Evolutionary conservation across 2,113 vertebrate species (phyloP).

Genomic region (Galeopterus variegatus): DNA sequence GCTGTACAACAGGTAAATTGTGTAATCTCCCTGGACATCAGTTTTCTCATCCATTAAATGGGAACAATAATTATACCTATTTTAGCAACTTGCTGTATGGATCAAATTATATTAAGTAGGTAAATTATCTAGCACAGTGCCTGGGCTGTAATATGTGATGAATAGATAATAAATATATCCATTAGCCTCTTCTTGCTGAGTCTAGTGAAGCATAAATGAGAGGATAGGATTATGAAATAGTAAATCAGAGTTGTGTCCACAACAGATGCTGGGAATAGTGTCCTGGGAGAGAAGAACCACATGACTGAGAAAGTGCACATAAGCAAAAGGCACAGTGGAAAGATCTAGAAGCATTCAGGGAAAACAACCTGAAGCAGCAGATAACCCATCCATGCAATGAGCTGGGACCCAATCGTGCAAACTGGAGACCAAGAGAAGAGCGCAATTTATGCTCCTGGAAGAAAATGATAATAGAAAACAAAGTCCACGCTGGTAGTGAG

Average conservation of each 20-base stretch:
- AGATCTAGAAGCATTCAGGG: background rate
- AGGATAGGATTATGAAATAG: background rate
- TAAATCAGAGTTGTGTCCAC: background rate
- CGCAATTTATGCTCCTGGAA: conserved; percentile 24
- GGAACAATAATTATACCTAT: background rate
- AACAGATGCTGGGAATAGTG: background rate
- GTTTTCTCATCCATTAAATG: background rate
- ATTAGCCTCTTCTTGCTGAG: background rate
- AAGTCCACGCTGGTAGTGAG: background rate
- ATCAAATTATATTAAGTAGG: background rate
- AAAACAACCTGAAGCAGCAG: background rate
- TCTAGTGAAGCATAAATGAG: background rate
- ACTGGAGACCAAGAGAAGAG: conserved; percentile 13
- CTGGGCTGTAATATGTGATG: background rate
- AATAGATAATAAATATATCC: background rate
- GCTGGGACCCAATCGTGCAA: background rate
- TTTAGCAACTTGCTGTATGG: background rate
- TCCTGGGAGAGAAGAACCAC: background rate
- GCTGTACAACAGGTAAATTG: background rate
- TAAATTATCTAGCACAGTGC: background rate
- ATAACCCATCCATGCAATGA: background rate
- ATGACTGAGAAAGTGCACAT: background rate
- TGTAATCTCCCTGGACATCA: background rate
- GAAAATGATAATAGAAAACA: background rate
- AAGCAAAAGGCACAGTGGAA: background rate